Base-by-base conservation (phyloP, 2,797 vertebrate species). In the Sebastes vulpes region DNA sequence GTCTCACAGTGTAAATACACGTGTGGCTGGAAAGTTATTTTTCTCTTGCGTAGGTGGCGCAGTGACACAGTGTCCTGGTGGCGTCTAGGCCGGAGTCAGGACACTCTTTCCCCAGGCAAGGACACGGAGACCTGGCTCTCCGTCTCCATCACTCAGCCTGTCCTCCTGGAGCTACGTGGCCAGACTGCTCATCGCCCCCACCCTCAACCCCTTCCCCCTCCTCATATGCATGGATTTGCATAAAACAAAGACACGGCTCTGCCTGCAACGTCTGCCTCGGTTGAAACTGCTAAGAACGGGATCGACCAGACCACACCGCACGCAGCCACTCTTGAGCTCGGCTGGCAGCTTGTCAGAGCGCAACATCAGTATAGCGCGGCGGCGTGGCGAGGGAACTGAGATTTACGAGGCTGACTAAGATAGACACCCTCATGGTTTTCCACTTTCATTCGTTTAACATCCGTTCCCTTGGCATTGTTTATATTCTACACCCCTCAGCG, bases 81-180 rank as follows among this genome's bases (percentile, higher is more conserved):
- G 74, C 64, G 83, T 64, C 63, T 81, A 59, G 88, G 89, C 85
- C 86, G 12, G 58, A 87, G 87, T 94, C 87, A 79, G 93, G 89
- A 93, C 92, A 87, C 71, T 91, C 77, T 94, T 92, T 93, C 93
- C 91, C 81, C 91, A 90, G 92, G 92, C 95, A 96, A 95, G 94
- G 94, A 92, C 94, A 88, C 84, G 4, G 78, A 92, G 89, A 93
- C 90, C 91, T 91, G 89, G 89, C 90, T 93, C 90, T 94, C 85
- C 68, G 64, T 94, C 91, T 95, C 92, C 91, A 95, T 95, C 93
- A 92, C 85, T 92, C 93, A 89, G 83, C 83, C 87, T 94, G 93
- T 94, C 91, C 89, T 90, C 86, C 92, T 85, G 89, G 85, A 94
- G 89, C 91, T 95, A 95, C 91, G 93, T 94, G 93, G 92, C 82